Conservation (phyloP, 1,140 invertebrate species). For the Listronotus bonariensis region DNA sequence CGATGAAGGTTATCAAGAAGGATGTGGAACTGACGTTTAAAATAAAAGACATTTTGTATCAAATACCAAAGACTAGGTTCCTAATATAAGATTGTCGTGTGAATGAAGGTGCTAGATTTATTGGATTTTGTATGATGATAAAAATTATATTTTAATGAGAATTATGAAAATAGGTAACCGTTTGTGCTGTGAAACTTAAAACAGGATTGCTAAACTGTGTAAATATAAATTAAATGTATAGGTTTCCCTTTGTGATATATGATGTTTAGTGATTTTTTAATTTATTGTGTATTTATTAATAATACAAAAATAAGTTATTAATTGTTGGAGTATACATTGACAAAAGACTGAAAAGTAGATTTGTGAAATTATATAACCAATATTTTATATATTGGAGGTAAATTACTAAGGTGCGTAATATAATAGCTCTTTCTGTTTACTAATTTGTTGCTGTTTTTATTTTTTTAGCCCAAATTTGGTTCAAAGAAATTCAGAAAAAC, state of each 20-base stretch:
- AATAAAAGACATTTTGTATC: neutral
- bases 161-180: conserved; percentile 8
- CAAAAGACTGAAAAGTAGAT: conserved; percentile 44
- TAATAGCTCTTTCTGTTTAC: no score
- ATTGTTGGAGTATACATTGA: conserved; percentile 46
- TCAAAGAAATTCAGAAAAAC: no score
- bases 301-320: conserved; percentile 13
- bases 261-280: conserved; percentile 31
- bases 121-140: conserved; percentile 4
- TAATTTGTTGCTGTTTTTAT: no score
- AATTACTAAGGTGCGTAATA: neutral
- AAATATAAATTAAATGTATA: conserved; percentile 14
- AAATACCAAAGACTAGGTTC: conserved; percentile 50
- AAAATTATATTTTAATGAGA: conserved; percentile 7
- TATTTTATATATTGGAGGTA: conserved; percentile 16
- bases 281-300: conserved; percentile 14
- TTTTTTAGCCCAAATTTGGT: no score
- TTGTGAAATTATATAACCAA: conserved; percentile 8
- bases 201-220: conserved; percentile 5
- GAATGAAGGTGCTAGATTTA: conserved; percentile 27
- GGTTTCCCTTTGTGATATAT: conserved; percentile 31
- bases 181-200: conserved; percentile 42
- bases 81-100: conserved; percentile 30
- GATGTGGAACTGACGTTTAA: conserved; percentile 88
- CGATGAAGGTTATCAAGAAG: conserved; percentile 90